Base-by-base conservation (phyloP, 2,888 invertebrate genomes). In the Elysia crispata region DNA sequence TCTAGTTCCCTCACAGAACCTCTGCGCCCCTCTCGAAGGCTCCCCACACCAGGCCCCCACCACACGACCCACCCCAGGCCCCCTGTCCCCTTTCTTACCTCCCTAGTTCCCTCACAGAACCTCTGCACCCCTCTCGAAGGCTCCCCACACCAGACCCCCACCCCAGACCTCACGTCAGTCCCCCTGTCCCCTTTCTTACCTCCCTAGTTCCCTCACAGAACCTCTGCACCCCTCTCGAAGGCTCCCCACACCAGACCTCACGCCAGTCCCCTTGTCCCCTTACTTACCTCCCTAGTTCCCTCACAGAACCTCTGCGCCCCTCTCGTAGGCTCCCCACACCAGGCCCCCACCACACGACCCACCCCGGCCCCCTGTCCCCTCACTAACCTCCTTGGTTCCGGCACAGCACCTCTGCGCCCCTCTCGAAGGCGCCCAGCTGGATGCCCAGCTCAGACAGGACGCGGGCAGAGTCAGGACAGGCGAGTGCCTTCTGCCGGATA, bases 1-100 rank as follows among this genome's bases (percentile, higher is more conserved):
- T 77, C 18, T 72, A 75, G 69, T 82, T 82, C 5, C 70, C 28
- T 33, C 84, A 84, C 33, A 84, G 74, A 0, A 81, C 64, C 31
- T 83, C 82, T n/a, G 81, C 69, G 15, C 83, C 84, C 23, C 79
- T 70, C 72, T 84, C 83, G 49, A 84, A 82, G 18, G 81, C 72
- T 6, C 67, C 77, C 20, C 83, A 67, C 67, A 83, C 82, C 5
- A 83, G 79, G 60, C 81, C 82, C 57, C n/a, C n/a, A n/a, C n/a
- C n/a, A n/a, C n/a, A n/a, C n/a, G n/a, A n/a, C n/a, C n/a, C n/a
- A n/a, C n/a, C n/a, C n/a, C n/a, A n/a, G n/a, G n/a, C n/a, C 11
- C 6, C 25, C 41, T n/a, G n/a, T n/a, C n/a, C n/a, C n/a, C n/a
- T n/a, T n/a, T n/a, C n/a, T 23, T 64, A 82, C 79, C 77, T 75